Percentiles rank a stretch among this genome's conserved stretches.
Evolutionary conservation across 2,797 vertebrate species (phyloP).

Genomic region (Hozukius guyotensis): DNA sequence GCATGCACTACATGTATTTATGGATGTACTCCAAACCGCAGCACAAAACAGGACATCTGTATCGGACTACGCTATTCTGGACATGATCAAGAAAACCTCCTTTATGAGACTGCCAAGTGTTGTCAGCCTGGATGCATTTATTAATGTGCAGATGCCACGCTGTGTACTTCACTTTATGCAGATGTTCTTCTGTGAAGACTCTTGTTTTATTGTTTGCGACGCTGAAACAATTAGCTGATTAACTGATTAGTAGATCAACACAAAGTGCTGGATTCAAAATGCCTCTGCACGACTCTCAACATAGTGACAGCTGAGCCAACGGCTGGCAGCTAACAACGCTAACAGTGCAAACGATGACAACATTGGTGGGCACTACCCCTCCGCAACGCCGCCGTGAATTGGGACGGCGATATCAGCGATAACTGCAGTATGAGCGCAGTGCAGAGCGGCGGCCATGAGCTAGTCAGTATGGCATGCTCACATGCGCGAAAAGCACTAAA

Average conservation of each 20-base stretch:
- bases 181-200: conserved; percentile 13
- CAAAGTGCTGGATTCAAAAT: not conserved
- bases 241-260: not conserved
- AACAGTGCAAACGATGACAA: too few species aligned
- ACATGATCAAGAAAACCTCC: conserved; percentile 39
- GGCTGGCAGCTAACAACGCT: too few species aligned
- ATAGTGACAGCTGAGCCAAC: not conserved
- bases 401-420: too few species aligned
- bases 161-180: conserved; percentile 19
- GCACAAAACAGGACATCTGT: conserved; percentile 42
- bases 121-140: conserved; percentile 40
- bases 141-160: conserved; percentile 38
- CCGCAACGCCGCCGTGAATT: too few species aligned
- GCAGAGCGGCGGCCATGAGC: not conserved
- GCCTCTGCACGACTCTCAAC: not conserved
- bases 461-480: not conserved
- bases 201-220: not conserved
- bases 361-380: too few species aligned
- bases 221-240: not conserved
- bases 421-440: too few species aligned
- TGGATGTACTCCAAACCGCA: conserved; percentile 28
- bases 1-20: conserved; percentile 27
- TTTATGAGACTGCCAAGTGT: conserved; percentile 42
- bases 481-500: not conserved
- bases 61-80: conserved; percentile 18